Percentiles rank a stretch among this genome's conserved stretches.
Evolutionary conservation across 2,797 vertebrate species (phyloP).

Genomic region (Sebastes flavidus): DNA sequence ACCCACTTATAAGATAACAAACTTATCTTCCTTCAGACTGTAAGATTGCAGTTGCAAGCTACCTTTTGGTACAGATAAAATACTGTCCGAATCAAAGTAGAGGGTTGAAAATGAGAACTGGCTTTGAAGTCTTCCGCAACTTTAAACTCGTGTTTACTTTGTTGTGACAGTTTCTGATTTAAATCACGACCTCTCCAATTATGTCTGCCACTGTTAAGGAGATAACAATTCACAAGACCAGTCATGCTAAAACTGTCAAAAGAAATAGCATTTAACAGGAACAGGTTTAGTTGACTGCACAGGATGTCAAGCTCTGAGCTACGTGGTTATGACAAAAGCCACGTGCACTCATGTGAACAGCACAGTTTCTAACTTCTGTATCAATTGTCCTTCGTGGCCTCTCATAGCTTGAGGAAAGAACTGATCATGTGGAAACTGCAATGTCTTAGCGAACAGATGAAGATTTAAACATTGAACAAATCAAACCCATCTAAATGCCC

Average conservation of each 20-base stretch:
- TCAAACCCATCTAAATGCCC: not conserved
- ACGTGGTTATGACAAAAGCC: not conserved
- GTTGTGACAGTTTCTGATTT: not conserved
- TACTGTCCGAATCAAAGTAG: not conserved
- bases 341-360: not conserved
- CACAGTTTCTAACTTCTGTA: not conserved
- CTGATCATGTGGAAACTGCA: slow-evolving; percentile 31
- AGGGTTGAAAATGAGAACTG: not conserved
- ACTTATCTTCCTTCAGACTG: not conserved
- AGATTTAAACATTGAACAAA: not conserved
- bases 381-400: not conserved
- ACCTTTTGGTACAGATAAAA: not conserved
- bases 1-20: not conserved
- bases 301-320: not conserved
- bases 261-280: not conserved
- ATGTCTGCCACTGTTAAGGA: not conserved
- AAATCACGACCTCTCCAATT: not conserved
- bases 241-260: not conserved
- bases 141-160: not conserved
- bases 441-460: not conserved
- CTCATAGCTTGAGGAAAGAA: not conserved
- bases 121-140: not conserved
- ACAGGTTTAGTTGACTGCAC: not conserved
- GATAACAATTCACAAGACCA: not conserved
- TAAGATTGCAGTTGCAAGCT: not conserved